Evolutionary conservation across 2,888 invertebrate species (phyloP).

Genomic region (Cerastis leucographa): DNA sequence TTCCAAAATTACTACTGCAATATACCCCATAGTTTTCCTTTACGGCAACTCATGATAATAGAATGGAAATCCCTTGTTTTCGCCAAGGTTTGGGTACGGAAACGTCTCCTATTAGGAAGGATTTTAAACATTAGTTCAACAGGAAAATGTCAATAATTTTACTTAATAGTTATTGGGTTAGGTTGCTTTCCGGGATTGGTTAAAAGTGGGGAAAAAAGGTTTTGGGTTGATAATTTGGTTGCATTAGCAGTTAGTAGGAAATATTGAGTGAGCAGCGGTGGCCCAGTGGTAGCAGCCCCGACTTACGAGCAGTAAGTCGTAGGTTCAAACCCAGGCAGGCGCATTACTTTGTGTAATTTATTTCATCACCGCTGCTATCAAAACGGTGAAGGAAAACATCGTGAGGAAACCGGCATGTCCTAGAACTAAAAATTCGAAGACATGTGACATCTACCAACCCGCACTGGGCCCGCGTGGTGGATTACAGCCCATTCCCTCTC

Average conservation of each 20-base stretch:
- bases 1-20: conserved; percentile 23
- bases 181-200: conserved; percentile 6
- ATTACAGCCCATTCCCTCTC: too few relatives aligned
- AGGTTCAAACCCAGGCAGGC: too few relatives aligned
- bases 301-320: too few relatives aligned
- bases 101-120: conserved; percentile 33
- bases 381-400: too few relatives aligned
- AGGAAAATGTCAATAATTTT: conserved; percentile 55
- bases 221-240: background rate
- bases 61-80: conserved; percentile 45
- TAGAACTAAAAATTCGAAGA: too few relatives aligned
- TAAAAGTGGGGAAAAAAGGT: background rate
- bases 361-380: too few relatives aligned
- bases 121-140: conserved; percentile 49
- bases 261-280: too few relatives aligned
- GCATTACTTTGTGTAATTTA: too few relatives aligned
- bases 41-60: conserved; percentile 36
- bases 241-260: background rate
- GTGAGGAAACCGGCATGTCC: too few relatives aligned
- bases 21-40: conserved; percentile 33
- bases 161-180: conserved; percentile 33
- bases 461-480: too few relatives aligned
- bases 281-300: too few relatives aligned
- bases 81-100: conserved; percentile 55
- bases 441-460: too few relatives aligned